Evolutionary conservation across 2,797 vertebrate genomes (phyloP).

Genomic region (Girardinus metallicus): DNA sequence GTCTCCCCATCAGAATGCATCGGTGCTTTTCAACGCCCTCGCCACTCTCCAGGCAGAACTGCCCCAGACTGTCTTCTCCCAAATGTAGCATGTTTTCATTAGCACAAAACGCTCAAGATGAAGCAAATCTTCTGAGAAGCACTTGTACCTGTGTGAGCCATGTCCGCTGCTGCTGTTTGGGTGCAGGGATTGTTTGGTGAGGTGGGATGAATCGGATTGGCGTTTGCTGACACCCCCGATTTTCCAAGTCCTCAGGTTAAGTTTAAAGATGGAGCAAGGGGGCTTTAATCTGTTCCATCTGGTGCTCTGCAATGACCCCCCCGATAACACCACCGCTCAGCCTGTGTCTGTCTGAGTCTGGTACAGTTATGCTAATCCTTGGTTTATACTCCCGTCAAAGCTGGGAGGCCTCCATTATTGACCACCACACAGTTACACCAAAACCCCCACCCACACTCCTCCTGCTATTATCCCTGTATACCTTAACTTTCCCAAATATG

Average conservation of each 20-base stretch:
- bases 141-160: not conserved
- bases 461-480: slow-evolving; percentile 5
- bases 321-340: slow-evolving; percentile 49
- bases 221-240: slow-evolving; percentile 69
- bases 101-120: not conserved
- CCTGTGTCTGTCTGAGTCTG: slow-evolving; percentile 77
- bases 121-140: not conserved
- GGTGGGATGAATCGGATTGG: slow-evolving; percentile 49
- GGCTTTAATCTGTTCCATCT: slow-evolving; percentile 78
- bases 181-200: slow-evolving; percentile 53
- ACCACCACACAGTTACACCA: slow-evolving; percentile 55
- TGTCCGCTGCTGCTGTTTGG: not conserved
- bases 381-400: slow-evolving; percentile 60
- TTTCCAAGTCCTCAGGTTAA: slow-evolving; percentile 53
- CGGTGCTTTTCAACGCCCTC: not conserved
- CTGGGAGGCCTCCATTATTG: slow-evolving; percentile 57
- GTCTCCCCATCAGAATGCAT: slow-evolving; percentile 6
- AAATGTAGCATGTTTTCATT: not conserved
- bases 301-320: slow-evolving; percentile 59
- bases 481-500: slow-evolving; percentile 70
- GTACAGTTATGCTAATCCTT: slow-evolving; percentile 78
- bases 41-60: not conserved
- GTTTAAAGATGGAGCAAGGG: slow-evolving; percentile 60
- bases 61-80: not conserved
- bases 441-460: not conserved